A percentile compares a stretch with the other conserved stretches of the same genome.
Conservation (phyloP, 1,140 invertebrate species). For the Lethocerus indicus region DNA sequence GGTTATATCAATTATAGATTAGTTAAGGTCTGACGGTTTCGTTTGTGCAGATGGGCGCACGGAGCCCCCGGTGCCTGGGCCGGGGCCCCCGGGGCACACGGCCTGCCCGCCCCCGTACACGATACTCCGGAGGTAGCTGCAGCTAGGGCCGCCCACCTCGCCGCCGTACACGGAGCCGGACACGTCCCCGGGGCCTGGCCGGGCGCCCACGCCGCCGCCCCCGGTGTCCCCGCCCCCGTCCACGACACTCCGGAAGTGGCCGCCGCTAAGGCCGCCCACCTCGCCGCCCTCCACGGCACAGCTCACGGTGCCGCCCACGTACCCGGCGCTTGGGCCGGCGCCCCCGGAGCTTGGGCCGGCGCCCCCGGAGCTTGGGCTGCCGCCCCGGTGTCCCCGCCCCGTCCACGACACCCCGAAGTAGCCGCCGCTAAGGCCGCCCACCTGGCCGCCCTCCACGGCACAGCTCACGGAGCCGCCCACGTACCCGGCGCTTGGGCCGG, state of each 20-base stretch:
- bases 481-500: too few species aligned
- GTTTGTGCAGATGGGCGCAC: background rate
- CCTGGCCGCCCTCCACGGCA: too few species aligned
- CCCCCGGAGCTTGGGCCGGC: slow-evolving; percentile 28
- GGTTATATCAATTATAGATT: too few species aligned
- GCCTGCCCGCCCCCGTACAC: slow-evolving; percentile 17
- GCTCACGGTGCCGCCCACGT: slow-evolving; percentile 18
- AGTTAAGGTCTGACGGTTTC: too few species aligned
- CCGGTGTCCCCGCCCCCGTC: slow-evolving; percentile 20
- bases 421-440: slow-evolving; percentile 31
- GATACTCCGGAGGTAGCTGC: slow-evolving; percentile 18
- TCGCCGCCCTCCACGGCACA: slow-evolving; percentile 12
- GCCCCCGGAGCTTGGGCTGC: too few species aligned
- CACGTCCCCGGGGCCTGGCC: slow-evolving; percentile 6
- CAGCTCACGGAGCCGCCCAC: too few species aligned
- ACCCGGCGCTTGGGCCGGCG: background rate
- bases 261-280: slow-evolving; percentile 18
- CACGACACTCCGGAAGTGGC: slow-evolving; percentile 18
- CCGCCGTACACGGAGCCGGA: slow-evolving; percentile 4
- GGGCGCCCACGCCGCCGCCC: slow-evolving; percentile 18
- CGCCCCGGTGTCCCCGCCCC: slow-evolving; percentile 15
- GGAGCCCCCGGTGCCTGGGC: slow-evolving; percentile 7
- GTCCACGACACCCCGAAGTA: slow-evolving; percentile 34
- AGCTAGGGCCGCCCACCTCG: slow-evolving; percentile 17
- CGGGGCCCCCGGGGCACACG: slow-evolving; percentile 22